These are phyloP conservation scores for Fratercula arctica DNA, from an alignment of 2,797 vertebrate genomes.

Conservation along the genomic window DNA sequence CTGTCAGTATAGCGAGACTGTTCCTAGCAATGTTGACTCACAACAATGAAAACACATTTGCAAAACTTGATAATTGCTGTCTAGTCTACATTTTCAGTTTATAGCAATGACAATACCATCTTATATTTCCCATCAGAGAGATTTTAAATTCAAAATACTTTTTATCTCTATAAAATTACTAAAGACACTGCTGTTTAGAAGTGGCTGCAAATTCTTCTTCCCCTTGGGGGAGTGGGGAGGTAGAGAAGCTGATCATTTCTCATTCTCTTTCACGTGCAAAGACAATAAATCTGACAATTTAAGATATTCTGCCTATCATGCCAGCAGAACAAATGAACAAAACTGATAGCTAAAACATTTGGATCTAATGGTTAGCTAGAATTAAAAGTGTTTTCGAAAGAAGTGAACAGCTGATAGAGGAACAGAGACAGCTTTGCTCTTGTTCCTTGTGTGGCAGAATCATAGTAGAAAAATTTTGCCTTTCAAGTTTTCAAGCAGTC, in stretches of 20 bases:
- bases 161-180: not conserved
- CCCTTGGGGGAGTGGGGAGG: not conserved
- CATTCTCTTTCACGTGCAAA: not conserved
- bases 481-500: not conserved
- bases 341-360: not conserved
- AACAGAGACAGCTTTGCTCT: not conserved
- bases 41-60: not conserved
- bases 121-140: not conserved
- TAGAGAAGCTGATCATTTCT: not conserved
- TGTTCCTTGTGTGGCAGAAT: not conserved
- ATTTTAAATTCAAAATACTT: not conserved
- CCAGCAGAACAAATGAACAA: not conserved
- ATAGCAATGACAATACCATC: not conserved
- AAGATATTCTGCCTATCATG: not conserved
- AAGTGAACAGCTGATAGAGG: not conserved
- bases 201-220: not conserved
- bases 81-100: not conserved
- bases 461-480: not conserved
- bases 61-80: conserved; percentile 4
- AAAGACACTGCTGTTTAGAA: not conserved
- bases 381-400: not conserved
- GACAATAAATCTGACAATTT: not conserved
- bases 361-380: not conserved
- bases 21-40: not conserved
- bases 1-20: not conserved